Conservation (phyloP, 1,140 invertebrate genomes). For the fruit fly (Drosophila melanogaster) region DNA sequence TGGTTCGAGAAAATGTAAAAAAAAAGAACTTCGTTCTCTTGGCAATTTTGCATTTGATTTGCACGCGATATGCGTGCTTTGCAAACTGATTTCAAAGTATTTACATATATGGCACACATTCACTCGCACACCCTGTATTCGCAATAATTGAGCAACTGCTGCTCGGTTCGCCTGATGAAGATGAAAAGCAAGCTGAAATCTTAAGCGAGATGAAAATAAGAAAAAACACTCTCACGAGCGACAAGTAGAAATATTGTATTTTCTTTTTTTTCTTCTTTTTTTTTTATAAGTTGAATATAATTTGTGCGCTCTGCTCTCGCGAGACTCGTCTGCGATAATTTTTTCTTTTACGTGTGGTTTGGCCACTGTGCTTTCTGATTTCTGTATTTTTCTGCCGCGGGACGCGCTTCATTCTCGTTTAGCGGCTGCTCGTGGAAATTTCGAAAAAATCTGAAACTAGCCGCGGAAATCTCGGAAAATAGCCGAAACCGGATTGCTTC, state of each 20-base stretch:
- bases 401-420: conserved; percentile 75
- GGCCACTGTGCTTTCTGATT: conserved; percentile 70
- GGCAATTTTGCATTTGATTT: not conserved
- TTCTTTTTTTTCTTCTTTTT: conserved; percentile 42
- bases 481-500: conserved; percentile 7
- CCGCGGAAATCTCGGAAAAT: conserved; percentile 4
- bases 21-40: not conserved
- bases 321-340: conserved; percentile 60
- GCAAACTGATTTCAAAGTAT: too few species aligned
- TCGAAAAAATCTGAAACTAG: conserved; percentile 18
- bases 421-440: conserved; percentile 69
- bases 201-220: conserved; percentile 68
- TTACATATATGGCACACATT: too few species aligned
- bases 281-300: conserved; percentile 71
- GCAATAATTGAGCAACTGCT: conserved; percentile 66
- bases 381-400: conserved; percentile 72
- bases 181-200: conserved; percentile 68
- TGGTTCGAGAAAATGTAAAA: not conserved
- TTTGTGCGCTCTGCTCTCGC: conserved; percentile 48
- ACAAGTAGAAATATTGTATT: conserved; percentile 17
- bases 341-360: conserved; percentile 62
- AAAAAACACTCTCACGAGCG: conserved; percentile 49
- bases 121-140: conserved; percentile 63
- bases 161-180: conserved; percentile 50
- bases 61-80: too few species aligned